phyloP scores from a whole-genome alignment of 1,140 invertebrate species.

The Armadillidium nasatum region DNA sequence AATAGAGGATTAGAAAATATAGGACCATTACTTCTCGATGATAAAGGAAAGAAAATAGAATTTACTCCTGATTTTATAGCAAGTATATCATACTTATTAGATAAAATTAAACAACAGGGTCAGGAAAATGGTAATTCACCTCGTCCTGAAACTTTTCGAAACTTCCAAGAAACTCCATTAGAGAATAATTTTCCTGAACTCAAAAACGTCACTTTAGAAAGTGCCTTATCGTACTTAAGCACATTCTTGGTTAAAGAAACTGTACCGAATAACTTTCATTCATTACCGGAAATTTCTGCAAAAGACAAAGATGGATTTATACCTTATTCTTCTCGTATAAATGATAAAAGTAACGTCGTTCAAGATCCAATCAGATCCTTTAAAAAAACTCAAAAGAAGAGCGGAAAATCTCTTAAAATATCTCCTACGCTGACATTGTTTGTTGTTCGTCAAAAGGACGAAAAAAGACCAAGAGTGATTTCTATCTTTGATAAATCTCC shows the following conservation, averaged over 20 bases:
- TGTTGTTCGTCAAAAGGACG: conserved; percentile 18
- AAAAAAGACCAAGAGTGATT: conserved; percentile 29
- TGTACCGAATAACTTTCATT: not conserved
- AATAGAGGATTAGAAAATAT: too few species aligned
- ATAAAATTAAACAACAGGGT: not conserved
- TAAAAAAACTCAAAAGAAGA: not conserved
- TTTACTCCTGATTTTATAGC: not conserved
- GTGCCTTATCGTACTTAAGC: not conserved
- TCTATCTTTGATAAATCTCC: conserved; percentile 31
- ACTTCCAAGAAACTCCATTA: not conserved
- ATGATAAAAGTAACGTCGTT: not conserved
- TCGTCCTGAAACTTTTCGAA: not conserved
- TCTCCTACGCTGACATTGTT: conserved; percentile 16
- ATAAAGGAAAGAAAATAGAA: not conserved
- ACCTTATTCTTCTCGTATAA: too few species aligned
- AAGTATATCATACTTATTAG: not conserved
- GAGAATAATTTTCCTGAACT: too few species aligned
- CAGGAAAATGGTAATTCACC: not conserved
- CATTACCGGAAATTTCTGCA: not conserved
- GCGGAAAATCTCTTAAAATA: not conserved
- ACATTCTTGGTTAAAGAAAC: not conserved
- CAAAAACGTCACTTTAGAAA: not conserved
- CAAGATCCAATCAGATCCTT: not conserved
- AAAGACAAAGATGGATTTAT: not conserved
- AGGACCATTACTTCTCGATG: not conserved